Evolutionary conservation across 2,888 invertebrate genomes (phyloP), one percentile per base, ranked within the genome.

Genomic region (Tanytarsus gracilentus): DNA sequence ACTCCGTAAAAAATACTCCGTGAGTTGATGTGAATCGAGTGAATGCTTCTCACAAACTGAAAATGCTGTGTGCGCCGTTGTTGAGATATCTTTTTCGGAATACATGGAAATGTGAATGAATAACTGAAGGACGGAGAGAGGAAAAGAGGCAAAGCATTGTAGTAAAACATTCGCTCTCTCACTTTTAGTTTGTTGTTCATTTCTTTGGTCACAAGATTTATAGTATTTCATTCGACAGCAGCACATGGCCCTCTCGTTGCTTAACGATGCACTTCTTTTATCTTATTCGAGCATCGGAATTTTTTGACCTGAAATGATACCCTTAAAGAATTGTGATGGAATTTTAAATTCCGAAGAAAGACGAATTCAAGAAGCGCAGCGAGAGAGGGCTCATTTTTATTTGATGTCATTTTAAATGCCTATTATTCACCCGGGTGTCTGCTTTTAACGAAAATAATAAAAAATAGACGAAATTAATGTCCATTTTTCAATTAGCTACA

Each of bases 281-380:
- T 51, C 11, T 52, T 16, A 33, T 23, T 53, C 23, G 25, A 14
- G 25, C 18, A 40, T 55, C n/a, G 16, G 39, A 36, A 27, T 18
- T 23, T 33, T 55, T 11, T 55, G 55, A 55, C 55, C 55, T 55
- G 55, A 55, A 30, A 25, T 55, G 27, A 18, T 36, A 21, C 26
- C 21, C 39, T 40, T 25, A 14, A 21, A 14, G 18, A 39, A 14
- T 16, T 52, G 23, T 52, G 14, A n/a, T n/a, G n/a, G n/a, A n/a
- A n/a, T n/a, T n/a, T n/a, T 23, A 9, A 16, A 36, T 26, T 16
- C 39, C 23, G 9, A 30, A 8, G 6, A 18, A 21, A 51, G 26
- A 29, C 36, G 36, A 55, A 55, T 55, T 55, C 55, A 55, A 55
- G 55, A 21, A 55, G 55, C 40, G n/a, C n/a, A n/a, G n/a, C 26